Conservation (phyloP, 2,797 vertebrate genomes). For the Thaleichthys pacificus region DNA sequence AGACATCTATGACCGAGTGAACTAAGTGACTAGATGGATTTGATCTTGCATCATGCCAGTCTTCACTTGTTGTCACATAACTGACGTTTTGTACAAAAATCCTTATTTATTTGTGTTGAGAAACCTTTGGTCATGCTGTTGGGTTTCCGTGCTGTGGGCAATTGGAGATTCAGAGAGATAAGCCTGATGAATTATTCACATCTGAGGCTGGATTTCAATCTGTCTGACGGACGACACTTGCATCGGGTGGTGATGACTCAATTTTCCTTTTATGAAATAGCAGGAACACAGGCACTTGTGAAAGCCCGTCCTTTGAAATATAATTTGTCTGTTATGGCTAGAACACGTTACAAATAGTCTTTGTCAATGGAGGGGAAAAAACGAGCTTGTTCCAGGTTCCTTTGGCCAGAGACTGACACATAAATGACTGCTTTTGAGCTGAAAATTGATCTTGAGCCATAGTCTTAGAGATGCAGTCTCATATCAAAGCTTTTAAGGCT, state of each 20-base stretch:
- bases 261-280: conserved; percentile 22
- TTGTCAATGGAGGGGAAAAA: conserved; percentile 17
- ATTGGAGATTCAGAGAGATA: conserved; percentile 18
- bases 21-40: too few relatives aligned
- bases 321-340: neutral
- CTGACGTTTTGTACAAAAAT: neutral
- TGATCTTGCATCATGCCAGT: too few relatives aligned
- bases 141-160: conserved; percentile 7
- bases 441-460: conserved; percentile 20
- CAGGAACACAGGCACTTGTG: neutral
- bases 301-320: too few relatives aligned
- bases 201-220: conserved; percentile 18
- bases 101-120: conserved; percentile 28
- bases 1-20: neutral
- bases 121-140: conserved; percentile 12
- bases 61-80: too few relatives aligned
- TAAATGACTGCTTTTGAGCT: conserved; percentile 35
- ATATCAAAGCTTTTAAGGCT: conserved; percentile 30
- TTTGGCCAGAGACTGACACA: conserved; percentile 29
- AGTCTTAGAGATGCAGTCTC: conserved; percentile 19
- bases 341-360: conserved; percentile 19
- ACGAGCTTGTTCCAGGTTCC: conserved; percentile 17
- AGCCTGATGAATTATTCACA: conserved; percentile 26
- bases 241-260: conserved; percentile 21
- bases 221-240: neutral